Percentiles rank a stretch among this genome's conserved stretches.
phyloP scores from a whole-genome alignment of 1,140 invertebrate species.

The Andricus grossulariae region DNA sequence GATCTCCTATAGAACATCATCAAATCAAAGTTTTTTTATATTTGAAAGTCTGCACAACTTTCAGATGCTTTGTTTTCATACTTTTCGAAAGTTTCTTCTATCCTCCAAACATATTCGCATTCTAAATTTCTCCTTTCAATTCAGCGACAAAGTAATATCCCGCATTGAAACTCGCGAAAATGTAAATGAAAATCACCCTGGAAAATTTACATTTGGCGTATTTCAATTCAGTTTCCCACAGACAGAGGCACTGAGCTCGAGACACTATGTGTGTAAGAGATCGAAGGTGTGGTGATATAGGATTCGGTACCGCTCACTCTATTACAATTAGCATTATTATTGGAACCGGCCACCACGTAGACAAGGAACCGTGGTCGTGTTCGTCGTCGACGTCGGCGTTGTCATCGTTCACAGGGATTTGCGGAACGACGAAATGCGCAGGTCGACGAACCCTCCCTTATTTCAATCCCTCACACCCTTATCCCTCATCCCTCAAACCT shows the following conservation, averaged over 20 bases:
- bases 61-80: too few species aligned
- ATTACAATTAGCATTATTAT: slow-evolving; percentile 74
- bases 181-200: slow-evolving; percentile 24
- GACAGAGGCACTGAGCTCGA: not conserved
- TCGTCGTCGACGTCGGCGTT: slow-evolving; percentile 54
- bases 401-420: slow-evolving; percentile 55
- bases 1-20: too few species aligned
- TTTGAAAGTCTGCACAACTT: too few species aligned
- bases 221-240: slow-evolving; percentile 17
- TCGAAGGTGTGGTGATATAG: slow-evolving; percentile 45
- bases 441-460: slow-evolving; percentile 52
- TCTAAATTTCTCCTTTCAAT: slow-evolving; percentile 1
- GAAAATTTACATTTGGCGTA: slow-evolving; percentile 30
- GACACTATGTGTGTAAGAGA: slow-evolving; percentile 41
- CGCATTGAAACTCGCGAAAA: slow-evolving; percentile 1
- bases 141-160: slow-evolving; percentile 22
- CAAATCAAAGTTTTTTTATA: too few species aligned
- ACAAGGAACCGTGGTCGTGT: slow-evolving; percentile 59
- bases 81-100: not conserved
- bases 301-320: slow-evolving; percentile 48
- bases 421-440: slow-evolving; percentile 58
- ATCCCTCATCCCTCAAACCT: slow-evolving; percentile 16
- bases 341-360: slow-evolving; percentile 61
- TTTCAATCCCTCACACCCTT: slow-evolving; percentile 34
- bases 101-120: not conserved